Conservation (phyloP, 1,140 invertebrate genomes). For the Melanaphis sacchari region DNA sequence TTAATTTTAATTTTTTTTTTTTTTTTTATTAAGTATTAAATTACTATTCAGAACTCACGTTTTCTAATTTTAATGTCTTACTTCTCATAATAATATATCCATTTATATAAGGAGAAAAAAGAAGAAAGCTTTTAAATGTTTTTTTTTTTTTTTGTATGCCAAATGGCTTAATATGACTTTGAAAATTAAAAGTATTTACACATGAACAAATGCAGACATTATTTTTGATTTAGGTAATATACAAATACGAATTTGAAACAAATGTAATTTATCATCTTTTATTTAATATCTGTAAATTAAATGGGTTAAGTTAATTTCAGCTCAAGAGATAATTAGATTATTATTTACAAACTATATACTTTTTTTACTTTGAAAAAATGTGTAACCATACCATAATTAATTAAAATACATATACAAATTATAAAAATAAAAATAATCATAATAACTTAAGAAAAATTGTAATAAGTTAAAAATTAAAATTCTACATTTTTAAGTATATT, state of each 20-base stretch:
- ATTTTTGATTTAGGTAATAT: neutral
- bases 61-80: neutral
- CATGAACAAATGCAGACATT: neutral
- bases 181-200: neutral
- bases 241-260: neutral
- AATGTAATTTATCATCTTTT: neutral
- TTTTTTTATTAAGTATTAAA: too few relatives aligned
- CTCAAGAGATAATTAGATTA: too few relatives aligned
- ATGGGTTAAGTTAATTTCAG: too few relatives aligned
- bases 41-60: neutral
- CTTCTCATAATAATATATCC: too few relatives aligned
- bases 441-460: neutral
- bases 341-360: too few relatives aligned
- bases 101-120: too few relatives aligned
- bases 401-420: neutral
- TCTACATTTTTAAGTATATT: too few relatives aligned
- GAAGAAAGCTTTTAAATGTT: neutral
- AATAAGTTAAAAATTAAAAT: too few relatives aligned
- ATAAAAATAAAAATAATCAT: neutral
- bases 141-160: neutral
- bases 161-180: neutral
- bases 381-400: too few relatives aligned
- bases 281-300: neutral
- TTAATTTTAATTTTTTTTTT: too few relatives aligned
- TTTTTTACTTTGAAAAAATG: too few relatives aligned